Evolutionary conservation across 2,888 invertebrate species (phyloP).

Genomic region (Drosophila paracracens): DNA sequence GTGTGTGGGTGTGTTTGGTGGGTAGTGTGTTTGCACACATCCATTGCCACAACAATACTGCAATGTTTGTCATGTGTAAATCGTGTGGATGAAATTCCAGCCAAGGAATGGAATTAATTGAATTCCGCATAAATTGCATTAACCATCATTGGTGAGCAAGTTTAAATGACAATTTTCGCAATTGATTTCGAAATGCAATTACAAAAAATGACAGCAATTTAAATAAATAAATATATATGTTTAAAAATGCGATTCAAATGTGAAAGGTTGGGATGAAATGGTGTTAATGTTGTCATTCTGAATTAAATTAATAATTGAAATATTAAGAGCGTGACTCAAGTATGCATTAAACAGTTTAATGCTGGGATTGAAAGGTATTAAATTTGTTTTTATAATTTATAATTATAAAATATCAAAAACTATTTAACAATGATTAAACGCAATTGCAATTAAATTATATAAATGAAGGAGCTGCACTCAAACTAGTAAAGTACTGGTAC

Average conservation of each 20-base stretch:
- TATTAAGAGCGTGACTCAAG: neutral
- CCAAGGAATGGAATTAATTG: slow-evolving; percentile 55
- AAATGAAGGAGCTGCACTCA: neutral
- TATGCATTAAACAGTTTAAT: neutral
- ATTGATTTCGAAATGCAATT: slow-evolving; percentile 48
- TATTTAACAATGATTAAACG: neutral
- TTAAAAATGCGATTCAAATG: neutral
- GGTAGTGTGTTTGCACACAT: slow-evolving; percentile 13
- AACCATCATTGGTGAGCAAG: slow-evolving; percentile 10
- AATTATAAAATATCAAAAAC: neutral
- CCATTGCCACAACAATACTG: slow-evolving; percentile 40
- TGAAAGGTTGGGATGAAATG: neutral
- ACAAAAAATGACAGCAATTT: slow-evolving; percentile 32
- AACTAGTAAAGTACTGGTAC: neutral
- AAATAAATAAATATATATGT: slow-evolving; percentile 2
- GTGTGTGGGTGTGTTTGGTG: slow-evolving; percentile 11
- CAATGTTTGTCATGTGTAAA: slow-evolving; percentile 60
- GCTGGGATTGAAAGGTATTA: neutral
- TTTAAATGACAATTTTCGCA: slow-evolving; percentile 42
- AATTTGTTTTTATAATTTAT: neutral
- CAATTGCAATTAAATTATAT: neutral
- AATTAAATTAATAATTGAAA: neutral
- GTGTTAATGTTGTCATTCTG: neutral
- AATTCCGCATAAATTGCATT: slow-evolving; percentile 51
- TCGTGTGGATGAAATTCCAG: slow-evolving; percentile 47